Base-by-base conservation (phyloP, 2,888 invertebrate genomes). In the Bimastos eiseni region DNA sequence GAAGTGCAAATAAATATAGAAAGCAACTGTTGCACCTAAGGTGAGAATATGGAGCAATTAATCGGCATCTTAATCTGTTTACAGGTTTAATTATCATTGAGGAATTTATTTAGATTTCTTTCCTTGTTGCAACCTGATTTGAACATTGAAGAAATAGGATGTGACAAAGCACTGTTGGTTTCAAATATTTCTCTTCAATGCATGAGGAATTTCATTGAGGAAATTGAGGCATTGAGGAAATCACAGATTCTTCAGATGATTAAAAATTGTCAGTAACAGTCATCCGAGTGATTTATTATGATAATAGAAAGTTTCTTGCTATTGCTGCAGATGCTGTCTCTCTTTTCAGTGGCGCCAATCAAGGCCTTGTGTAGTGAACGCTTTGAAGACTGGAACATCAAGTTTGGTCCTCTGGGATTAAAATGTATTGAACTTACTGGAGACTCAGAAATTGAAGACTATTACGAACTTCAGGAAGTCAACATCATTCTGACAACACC, bases 311-410 rank as follows among this genome's bases (percentile, higher is more conserved):
- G 4, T 24, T 15, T 34, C 86, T 37, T 36, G 49, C 19, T 36
- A 30, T 24, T 34, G 33, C 21, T 90, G n/a, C n/a, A 0, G 21
- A n/a, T 49, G 55, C 34, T 33, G 24, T 38, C 55, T 91, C n/a
- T 49, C 90, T 19, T 92, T 91, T 70, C 93, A 97, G 97, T 97
- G 96, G 97, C 97, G 1, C 97, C 97, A 0, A 96, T 97, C 90
- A 97, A 97, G 95, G 97, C 97, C 0, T 94, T 97, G 37, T 97
- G 97, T 93, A 96, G 96, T 83, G 97, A 97, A 95, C 95, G 97
- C 91, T 95, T 96, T 90, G 94, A 96, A 2, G 97, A 97, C 94
- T 97, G 97, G 97, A 96, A 96, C 92, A 94, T 95, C 15, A 97
- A 97, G 94, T 97, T 97, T 94, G 96, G 96, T 55, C 92, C 93